Conservation (phyloP, 2,113 vertebrate species). For the Limnothrissa miodon region DNA sequence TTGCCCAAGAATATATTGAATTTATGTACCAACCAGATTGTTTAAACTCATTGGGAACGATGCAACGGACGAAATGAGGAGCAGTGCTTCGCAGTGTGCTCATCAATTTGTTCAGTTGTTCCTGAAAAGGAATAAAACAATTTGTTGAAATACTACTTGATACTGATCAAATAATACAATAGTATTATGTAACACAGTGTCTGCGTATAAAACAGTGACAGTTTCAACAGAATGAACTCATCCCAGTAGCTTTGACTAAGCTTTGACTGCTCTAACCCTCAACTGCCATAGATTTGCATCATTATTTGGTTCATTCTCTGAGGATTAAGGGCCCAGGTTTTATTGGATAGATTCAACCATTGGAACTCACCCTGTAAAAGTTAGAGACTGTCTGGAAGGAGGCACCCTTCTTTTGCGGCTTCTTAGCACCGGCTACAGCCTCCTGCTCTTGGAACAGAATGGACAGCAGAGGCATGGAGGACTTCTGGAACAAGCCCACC, state of each 20-base stretch:
- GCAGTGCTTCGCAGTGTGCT: slow-evolving; percentile 79
- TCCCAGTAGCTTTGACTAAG: no score
- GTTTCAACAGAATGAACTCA: no score
- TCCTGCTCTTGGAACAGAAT: slow-evolving; percentile 65
- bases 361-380: slow-evolving; percentile 72
- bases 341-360: background rate
- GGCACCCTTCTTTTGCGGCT: slow-evolving; percentile 82
- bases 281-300: no score
- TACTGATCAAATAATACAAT: no score
- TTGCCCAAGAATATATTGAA: background rate
- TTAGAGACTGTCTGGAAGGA: slow-evolving; percentile 84
- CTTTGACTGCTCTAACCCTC: no score
- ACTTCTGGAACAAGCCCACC: slow-evolving; percentile 81
- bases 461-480: slow-evolving; percentile 72
- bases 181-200: background rate
- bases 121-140: slow-evolving; percentile 53
- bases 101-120: slow-evolving; percentile 87
- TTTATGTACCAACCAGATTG: slow-evolving; percentile 48
- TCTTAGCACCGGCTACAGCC: slow-evolving; percentile 55
- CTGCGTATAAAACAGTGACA: no score
- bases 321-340: no score
- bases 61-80: slow-evolving; percentile 81
- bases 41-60: slow-evolving; percentile 82
- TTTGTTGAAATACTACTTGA: background rate
- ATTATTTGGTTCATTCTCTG: no score